These are phyloP conservation scores for Pelobates fuscus DNA, from an alignment of 2,113 vertebrate genomes.

Conservation along the genomic window DNA sequence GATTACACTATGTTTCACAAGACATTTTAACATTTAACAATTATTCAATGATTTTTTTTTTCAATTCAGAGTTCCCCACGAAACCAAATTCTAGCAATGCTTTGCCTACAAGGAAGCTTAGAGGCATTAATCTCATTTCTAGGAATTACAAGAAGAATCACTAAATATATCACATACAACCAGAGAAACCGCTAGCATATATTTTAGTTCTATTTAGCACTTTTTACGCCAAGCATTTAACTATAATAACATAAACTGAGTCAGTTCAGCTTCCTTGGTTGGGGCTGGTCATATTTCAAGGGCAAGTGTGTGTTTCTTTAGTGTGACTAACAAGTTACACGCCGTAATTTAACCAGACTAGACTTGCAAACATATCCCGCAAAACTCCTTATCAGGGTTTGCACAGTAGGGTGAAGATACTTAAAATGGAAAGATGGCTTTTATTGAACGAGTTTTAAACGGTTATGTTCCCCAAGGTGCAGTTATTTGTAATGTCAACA, in stretches of 20 bases:
- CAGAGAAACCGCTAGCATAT: slow-evolving; percentile 23
- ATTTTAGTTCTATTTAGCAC: slow-evolving; percentile 36
- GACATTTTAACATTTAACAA: too few relatives aligned
- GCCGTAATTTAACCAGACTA: not conserved
- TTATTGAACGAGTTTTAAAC: slow-evolving; percentile 19
- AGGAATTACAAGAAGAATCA: slow-evolving; percentile 21
- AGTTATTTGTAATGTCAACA: slow-evolving; percentile 22
- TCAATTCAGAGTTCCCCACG: not conserved
- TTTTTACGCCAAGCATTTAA: slow-evolving; percentile 36
- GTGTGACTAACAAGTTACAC: not conserved
- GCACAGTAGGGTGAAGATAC: not conserved
- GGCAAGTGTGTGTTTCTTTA: slow-evolving; percentile 33
- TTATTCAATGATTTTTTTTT: not conserved
- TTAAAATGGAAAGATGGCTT: not conserved
- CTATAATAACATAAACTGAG: slow-evolving; percentile 41
- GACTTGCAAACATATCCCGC: not conserved
- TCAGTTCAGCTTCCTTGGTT: slow-evolving; percentile 27
- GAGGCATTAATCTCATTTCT: slow-evolving; percentile 15
- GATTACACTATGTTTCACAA: too few relatives aligned
- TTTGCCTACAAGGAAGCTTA: slow-evolving; percentile 8
- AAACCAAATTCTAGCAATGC: slow-evolving; percentile 10
- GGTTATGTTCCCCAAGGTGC: slow-evolving; percentile 25
- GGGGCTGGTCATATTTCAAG: slow-evolving; percentile 26
- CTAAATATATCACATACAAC: slow-evolving; percentile 26
- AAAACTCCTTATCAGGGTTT: slow-evolving; percentile 29